Base-by-base conservation (phyloP, 2,888 invertebrate genomes). In the Phragmatobia fuliginosa region DNA sequence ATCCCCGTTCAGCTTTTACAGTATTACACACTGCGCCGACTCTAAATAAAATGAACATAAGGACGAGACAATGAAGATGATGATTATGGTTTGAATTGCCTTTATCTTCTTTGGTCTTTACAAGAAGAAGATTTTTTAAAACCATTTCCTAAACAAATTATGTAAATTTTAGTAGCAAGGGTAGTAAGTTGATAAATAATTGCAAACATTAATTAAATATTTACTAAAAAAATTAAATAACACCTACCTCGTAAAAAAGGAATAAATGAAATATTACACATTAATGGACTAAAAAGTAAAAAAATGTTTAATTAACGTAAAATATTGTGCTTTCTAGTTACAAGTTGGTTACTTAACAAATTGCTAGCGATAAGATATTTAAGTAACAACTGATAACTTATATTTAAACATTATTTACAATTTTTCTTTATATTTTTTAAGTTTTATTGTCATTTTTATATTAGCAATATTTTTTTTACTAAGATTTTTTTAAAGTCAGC, bases 281-380 rank as follows among this genome's bases (percentile, higher is more conserved):
- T 49, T 49, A 49, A 49, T 49, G 49, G 25, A 49, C 11, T 49
- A n/a, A 49, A 49, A 49, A 49, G n/a, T 49, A 8, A 49, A 49
- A 25, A 49, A 49, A n/a, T n/a, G n/a, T 49, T 25, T 49, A 49
- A 49, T 49, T 49, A 49, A 49, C 10, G 49, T 49, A 49, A n/a
- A n/a, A n/a, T n/a, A n/a, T 49, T n/a, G 49, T 56, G 28, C 52
- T 56, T 56, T 56, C 52, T 28, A 56, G 5, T 33, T 36, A 10
- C 7, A 28, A 56, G 36, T 16, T 56, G 38, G 2, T 67, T 33
- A 60, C 67, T 25, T 52, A 25, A 56, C 52, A 56, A 56, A 56
- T 56, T 56, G 52, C 28, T 11, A 28, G 14, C 52, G 52, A 56
- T 28, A 28, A 56, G 25, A 56, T 56, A 56, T 56, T 56, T 14